These are phyloP conservation scores for Campoplex capitator DNA, from an alignment of 2,888 invertebrate species.

Conservation along the genomic window DNA sequence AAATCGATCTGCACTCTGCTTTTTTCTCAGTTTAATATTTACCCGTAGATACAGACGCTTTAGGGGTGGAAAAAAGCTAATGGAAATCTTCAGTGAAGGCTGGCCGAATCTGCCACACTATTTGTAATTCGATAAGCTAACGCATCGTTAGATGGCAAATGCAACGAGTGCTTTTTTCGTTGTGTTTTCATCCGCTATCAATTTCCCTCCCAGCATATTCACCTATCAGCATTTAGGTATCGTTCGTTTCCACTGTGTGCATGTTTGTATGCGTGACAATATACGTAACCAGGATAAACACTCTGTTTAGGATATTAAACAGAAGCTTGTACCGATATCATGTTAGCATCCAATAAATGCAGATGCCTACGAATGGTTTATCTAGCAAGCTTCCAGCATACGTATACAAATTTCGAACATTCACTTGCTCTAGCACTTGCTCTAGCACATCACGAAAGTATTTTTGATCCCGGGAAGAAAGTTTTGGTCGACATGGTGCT, in stretches of 20 bases:
- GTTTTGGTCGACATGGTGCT: too few relatives aligned
- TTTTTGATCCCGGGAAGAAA: too few relatives aligned
- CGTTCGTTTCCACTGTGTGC: not conserved
- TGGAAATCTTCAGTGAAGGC: not conserved
- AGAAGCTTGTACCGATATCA: conserved; percentile 41
- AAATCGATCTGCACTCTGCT: not conserved
- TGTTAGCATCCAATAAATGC: conserved; percentile 43
- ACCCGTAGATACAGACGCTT: not conserved
- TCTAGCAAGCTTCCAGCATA: conserved; percentile 36
- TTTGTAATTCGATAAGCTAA: conserved; percentile 40
- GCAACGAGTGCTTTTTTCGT: conserved; percentile 16
- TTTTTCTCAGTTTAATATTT: too few relatives aligned
- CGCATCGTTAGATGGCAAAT: not conserved
- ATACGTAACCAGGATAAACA: conserved; percentile 49
- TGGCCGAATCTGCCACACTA: conserved; percentile 7
- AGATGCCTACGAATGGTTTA: conserved; percentile 27
- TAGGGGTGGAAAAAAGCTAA: not conserved
- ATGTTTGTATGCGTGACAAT: not conserved
- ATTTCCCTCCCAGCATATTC: not conserved
- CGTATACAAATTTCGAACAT: not conserved
- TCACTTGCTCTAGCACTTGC: conserved; percentile 6
- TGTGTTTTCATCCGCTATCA: not conserved
- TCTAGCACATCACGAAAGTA: too few relatives aligned
- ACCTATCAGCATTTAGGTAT: conserved; percentile 30
- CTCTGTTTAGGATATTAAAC: conserved; percentile 53